Percentiles rank a stretch among this genome's conserved stretches.
These are phyloP conservation scores for Chironomus tepperi DNA, from an alignment of 1,140 invertebrate genomes.

Conservation along the genomic window DNA sequence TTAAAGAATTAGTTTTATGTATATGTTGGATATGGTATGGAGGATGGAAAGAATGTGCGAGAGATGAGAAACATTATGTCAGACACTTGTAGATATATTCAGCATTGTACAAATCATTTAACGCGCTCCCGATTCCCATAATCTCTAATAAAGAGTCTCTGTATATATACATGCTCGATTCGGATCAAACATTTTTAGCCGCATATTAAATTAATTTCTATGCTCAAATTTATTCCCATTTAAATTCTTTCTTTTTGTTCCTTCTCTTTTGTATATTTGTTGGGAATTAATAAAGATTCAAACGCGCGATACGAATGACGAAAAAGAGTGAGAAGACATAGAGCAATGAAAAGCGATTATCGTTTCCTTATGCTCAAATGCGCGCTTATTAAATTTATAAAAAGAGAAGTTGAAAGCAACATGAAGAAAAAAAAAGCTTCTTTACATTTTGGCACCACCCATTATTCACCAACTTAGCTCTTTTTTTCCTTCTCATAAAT, in stretches of 20 bases:
- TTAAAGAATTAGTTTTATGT: neutral
- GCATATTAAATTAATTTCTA: neutral
- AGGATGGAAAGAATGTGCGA: too few relatives aligned
- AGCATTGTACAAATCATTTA: neutral
- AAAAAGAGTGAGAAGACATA: neutral
- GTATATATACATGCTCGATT: neutral
- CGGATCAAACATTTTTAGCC: constrained; percentile 12
- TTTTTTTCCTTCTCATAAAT: neutral
- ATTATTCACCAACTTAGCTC: neutral
- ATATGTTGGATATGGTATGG: neutral
- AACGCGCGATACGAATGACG: neutral
- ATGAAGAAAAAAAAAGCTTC: neutral
- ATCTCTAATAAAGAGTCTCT: neutral
- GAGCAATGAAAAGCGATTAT: neutral
- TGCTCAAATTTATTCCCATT: constrained; percentile 13
- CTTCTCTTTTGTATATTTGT: neutral
- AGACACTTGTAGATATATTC: neutral
- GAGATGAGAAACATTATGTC: neutral
- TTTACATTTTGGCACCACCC: neutral
- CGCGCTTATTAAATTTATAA: neutral
- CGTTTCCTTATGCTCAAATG: neutral
- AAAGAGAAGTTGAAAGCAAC: neutral
- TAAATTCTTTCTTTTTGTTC: neutral
- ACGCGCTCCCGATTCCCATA: constrained; percentile 3
- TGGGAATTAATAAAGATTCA: constrained; percentile 9